Evolutionary conservation across 2,888 invertebrate genomes (phyloP), one percentile per base, ranked within the genome.

Genomic region (Chydorus sphaericus): DNA sequence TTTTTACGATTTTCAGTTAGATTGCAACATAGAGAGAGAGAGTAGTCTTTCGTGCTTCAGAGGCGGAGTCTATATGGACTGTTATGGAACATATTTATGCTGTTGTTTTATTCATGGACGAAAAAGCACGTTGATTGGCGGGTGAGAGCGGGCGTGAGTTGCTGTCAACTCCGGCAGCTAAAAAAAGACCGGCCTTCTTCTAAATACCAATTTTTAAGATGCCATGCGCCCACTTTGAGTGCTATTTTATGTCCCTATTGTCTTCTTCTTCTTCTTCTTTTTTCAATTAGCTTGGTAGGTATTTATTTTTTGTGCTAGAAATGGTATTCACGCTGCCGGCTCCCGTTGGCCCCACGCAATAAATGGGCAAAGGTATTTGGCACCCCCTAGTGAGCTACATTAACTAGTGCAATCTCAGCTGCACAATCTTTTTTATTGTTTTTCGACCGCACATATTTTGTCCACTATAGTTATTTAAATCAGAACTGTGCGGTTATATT

Each of bases 321-420:
- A 44, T 44, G 23, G 28, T 16, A 38, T n/a, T 16, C 23, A 44
- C 23, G 44, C 28, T 44, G 44, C 44, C 44, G 18, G 44, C 44
- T 26, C 10, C 26, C 14, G 14, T 5, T 44, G 33, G 33, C 14
- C 44, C 44, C 28, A 11, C 26, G 10, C 44, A 28, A 44, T 44
- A 44, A 44, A 44, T 44, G 28, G 28, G 44, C 44, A 26, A n/a
- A 20, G 14, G 8, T 11, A 23, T 44, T 14, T 23, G 44, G 26
- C 44, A 44, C 44, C 44, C 44, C 44, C 44, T 26, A 44, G 44
- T 44, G 44, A 14, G 44, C n/a, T n/a, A 44, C 44, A 44, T 8
- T 44, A 44, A 44, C 44, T 44, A 28, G 44, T 44, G 44, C 44
- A 44, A 44, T 44, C 44, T 44, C 44, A n/a, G n/a, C n/a, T n/a